Evolutionary conservation across 2,888 invertebrate genomes (phyloP).

Genomic region (Urechis unicinctus): DNA sequence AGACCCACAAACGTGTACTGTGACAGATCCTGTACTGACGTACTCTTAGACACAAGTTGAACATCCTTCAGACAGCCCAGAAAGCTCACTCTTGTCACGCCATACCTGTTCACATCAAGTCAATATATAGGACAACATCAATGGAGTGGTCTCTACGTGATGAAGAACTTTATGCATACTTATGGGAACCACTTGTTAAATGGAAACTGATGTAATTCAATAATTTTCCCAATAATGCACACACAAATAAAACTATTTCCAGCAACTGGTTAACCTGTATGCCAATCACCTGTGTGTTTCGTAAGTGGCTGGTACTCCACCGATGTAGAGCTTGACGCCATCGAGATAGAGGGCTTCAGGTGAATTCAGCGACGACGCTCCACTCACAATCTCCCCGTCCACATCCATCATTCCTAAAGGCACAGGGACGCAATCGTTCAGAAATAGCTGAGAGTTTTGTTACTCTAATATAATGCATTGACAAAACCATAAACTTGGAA

Average conservation of each 20-base stretch:
- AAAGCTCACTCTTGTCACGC: constrained; percentile 53
- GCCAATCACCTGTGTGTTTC: constrained; percentile 18
- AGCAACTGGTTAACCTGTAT: neutral
- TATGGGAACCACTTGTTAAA: no score
- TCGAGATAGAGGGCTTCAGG: constrained; percentile 46
- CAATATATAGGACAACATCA: no score
- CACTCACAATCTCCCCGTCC: constrained; percentile 54
- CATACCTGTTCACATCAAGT: constrained; percentile 3
- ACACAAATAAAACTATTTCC: no score
- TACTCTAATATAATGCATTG: no score
- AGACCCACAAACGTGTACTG: constrained; percentile 30
- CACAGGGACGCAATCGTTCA: no score
- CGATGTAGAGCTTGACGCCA: constrained; percentile 70
- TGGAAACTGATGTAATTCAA: no score
- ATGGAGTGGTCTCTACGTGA: no score
- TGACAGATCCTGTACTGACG: constrained; percentile 23
- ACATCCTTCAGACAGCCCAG: constrained; percentile 79
- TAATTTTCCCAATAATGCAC: no score
- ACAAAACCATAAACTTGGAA: no score
- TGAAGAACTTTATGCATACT: no score
- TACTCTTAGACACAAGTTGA: constrained; percentile 47
- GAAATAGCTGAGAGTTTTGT: no score
- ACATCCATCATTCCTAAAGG: constrained; percentile 57
- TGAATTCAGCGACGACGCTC: constrained; percentile 25
- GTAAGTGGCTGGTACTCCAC: constrained; percentile 75